A percentile compares a stretch with the other conserved stretches of the same genome.
These are phyloP conservation scores for Pollenia amentaria DNA, from an alignment of 2,888 invertebrate species.

Conservation along the genomic window DNA sequence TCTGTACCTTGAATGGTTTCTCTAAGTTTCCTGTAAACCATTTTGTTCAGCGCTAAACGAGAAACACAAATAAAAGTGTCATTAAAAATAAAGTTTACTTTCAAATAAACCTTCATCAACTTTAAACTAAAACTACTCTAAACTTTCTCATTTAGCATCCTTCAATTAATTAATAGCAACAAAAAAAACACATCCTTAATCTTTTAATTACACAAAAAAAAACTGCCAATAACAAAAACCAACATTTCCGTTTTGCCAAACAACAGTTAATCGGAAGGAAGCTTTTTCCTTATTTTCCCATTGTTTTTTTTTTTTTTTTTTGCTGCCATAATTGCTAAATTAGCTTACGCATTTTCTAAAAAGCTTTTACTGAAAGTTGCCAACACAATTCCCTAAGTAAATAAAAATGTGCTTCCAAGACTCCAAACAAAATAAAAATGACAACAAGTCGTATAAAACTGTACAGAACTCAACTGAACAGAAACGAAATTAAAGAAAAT, in stretches of 20 bases:
- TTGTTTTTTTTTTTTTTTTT: not conserved
- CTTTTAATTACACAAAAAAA: slow-evolving; percentile 38
- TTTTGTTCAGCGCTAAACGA: not conserved
- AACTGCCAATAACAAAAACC: slow-evolving; percentile 1
- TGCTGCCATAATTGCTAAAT: slow-evolving; percentile 26
- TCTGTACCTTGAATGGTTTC: not conserved
- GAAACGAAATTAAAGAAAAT: not conserved
- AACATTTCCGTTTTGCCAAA: slow-evolving; percentile 50
- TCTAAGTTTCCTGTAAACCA: not conserved
- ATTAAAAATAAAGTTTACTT: slow-evolving; percentile 40
- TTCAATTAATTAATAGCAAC: slow-evolving; percentile 58
- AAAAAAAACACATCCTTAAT: slow-evolving; percentile 49
- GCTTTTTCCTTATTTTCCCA: slow-evolving; percentile 49
- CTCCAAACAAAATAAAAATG: slow-evolving; percentile 23
- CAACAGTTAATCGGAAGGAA: slow-evolving; percentile 58
- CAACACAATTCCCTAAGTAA: not conserved
- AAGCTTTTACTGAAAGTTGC: slow-evolving; percentile 20
- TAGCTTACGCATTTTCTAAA: slow-evolving; percentile 40
- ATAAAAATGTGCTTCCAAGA: not conserved
- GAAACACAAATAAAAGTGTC: slow-evolving; percentile 37
- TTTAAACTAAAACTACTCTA: not conserved
- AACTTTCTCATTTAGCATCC: slow-evolving; percentile 46
- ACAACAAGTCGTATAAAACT: slow-evolving; percentile 29
- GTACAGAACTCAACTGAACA: not conserved
- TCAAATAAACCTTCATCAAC: not conserved